Base-by-base conservation (phyloP, 2,888 invertebrate genomes). In the Leptarthrus brevirostris region DNA sequence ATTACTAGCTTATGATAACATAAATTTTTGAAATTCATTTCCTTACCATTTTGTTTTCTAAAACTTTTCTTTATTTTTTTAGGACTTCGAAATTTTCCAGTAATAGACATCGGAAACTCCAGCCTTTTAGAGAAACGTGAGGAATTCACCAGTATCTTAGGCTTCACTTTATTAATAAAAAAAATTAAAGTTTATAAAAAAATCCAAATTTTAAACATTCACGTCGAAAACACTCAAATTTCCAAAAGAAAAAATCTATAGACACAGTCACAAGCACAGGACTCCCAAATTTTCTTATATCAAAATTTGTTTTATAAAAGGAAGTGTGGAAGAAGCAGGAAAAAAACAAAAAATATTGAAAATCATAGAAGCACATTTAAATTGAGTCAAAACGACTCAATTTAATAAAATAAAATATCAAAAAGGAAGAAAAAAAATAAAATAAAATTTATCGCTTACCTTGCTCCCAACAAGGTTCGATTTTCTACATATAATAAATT, bases 101-200 rank as follows among this genome's bases (percentile, higher is more conserved):
- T 90, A 95, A 95, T 90, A 95, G 95, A 90, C 95, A 96, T 91
- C 94, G 96, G 90, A 96, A 96, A 90, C 91, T 95, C 88, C 93
- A 95, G 89, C 95, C 95, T 86, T 93, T 95, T 90, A 94, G 95
- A 91, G 94, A 95, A 92, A 95, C 95, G 95, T 95, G 95, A 95
- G 82, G 82, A 82, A 78, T 14, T 56, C 53, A 58, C 44, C 16
- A 49, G 26, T 40, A 54, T 72, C 73, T 66, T 74, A 74, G 76
- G 76, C 72, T 54, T 64, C 52, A 52, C 52, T 52, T 64, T 36
- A 47, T 26, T 69, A 69, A 69, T 69, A 30, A 69, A 69, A 69
- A 40, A 30, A 18, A 6, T 34, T 52, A 69, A 49, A 18, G 12
- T 52, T 52, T 22, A 69, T 12, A 69, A 30, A 30, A 69, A 49